phyloP scores from a whole-genome alignment of 2,797 vertebrate genomes.

The Leptodactylus fallax region DNA sequence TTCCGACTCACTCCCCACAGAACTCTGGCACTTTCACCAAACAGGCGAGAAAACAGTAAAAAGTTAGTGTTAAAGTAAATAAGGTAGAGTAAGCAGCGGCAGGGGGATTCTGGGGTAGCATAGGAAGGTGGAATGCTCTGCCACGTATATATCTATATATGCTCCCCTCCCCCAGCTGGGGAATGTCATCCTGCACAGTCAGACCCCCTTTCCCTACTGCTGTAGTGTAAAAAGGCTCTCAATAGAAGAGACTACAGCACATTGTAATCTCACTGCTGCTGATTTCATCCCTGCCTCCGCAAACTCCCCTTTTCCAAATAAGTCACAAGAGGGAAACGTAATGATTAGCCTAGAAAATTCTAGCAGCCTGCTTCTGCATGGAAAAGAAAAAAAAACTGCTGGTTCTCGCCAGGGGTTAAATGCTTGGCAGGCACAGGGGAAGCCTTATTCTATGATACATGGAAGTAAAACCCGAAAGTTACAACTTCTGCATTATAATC shows the following conservation, averaged over 20 bases:
- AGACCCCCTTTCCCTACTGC: conserved; percentile 7
- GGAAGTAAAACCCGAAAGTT: background rate
- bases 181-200: conserved; percentile 48
- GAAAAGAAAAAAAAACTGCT: background rate
- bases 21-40: background rate
- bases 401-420: conserved; percentile 10
- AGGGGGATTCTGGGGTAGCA: background rate
- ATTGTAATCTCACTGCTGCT: background rate
- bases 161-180: conserved; percentile 50
- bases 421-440: background rate
- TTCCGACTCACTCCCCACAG: background rate
- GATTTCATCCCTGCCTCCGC: background rate
- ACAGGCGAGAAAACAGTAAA: background rate
- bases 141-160: conserved; percentile 59
- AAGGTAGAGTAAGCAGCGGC: conserved; percentile 31
- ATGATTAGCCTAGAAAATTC: conserved; percentile 45
- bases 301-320: conserved; percentile 32
- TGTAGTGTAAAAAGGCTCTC: background rate
- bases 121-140: conserved; percentile 54
- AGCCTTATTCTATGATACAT: background rate
- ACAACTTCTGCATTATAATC: background rate
- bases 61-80: conserved; percentile 11
- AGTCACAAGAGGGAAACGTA: conserved; percentile 29
- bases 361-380: background rate
- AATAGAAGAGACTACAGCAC: background rate